phyloP scores from a whole-genome alignment of 1,140 invertebrate species.

The Vollenhovia emeryi region DNA sequence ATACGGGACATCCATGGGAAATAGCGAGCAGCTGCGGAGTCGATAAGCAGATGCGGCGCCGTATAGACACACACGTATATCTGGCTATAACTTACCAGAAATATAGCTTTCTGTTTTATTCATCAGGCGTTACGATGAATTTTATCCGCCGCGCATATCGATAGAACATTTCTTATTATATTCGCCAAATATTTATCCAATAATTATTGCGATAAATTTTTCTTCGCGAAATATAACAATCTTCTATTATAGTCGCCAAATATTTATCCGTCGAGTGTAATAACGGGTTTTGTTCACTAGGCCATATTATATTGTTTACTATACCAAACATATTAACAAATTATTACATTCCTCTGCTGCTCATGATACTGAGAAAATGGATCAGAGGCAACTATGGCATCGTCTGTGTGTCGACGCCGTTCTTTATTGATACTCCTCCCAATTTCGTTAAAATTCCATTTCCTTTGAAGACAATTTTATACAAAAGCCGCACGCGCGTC shows the following conservation, averaged over 20 bases:
- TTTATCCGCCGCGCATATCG: neutral
- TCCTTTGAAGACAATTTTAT: conserved; percentile 23
- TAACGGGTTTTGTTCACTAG: neutral
- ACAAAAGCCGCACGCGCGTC: conserved; percentile 13
- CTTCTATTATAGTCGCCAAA: neutral
- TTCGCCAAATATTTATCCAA: neutral
- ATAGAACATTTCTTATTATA: neutral
- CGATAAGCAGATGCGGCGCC: conserved; percentile 18
- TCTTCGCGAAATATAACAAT: neutral
- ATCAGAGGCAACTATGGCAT: neutral
- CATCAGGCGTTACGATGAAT: neutral
- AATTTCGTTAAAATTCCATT: conserved; percentile 37
- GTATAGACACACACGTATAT: neutral
- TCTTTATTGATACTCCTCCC: neutral
- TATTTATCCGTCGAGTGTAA: neutral
- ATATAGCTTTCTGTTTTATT: conserved; percentile 20
- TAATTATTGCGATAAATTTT: neutral
- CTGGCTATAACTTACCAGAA: conserved; percentile 1
- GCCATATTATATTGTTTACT: no score
- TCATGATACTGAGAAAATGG: neutral
- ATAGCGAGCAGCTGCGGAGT: conserved; percentile 12
- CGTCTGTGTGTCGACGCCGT: neutral
- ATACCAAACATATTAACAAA: neutral
- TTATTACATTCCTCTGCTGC: neutral
- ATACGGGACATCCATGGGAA: neutral